Evolutionary conservation across 2,888 invertebrate genomes (phyloP).

Genomic region (Mermis nigrescens): DNA sequence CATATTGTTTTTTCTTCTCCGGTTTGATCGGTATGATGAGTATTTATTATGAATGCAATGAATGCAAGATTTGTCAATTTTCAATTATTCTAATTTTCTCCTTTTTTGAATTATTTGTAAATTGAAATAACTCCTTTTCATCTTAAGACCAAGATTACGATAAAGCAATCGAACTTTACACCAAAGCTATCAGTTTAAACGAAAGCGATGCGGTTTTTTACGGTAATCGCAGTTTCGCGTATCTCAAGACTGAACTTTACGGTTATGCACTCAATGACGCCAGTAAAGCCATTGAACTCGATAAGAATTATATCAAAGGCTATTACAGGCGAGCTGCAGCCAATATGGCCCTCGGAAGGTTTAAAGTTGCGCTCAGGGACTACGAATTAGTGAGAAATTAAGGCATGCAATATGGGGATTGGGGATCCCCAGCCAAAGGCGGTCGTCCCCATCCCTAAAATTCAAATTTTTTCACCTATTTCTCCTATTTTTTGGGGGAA

Average conservation of each 20-base stretch:
- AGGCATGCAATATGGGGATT: not conserved
- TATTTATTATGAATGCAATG: no score
- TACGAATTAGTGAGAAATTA: slow-evolving; percentile 65
- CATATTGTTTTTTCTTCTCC: no score
- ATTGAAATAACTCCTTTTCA: no score
- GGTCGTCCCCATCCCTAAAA: no score
- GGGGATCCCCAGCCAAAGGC: no score
- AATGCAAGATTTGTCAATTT: no score
- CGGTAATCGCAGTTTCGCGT: slow-evolving; percentile 85
- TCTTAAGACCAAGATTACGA: slow-evolving; percentile 80
- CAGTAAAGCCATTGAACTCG: slow-evolving; percentile 66
- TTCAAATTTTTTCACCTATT: no score
- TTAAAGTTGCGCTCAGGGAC: slow-evolving; percentile 82
- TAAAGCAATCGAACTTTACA: slow-evolving; percentile 61
- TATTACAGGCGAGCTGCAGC: slow-evolving; percentile 91
- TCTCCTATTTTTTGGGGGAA: no score
- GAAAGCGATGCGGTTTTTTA: slow-evolving; percentile 66
- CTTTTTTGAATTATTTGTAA: no score
- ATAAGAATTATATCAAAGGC: slow-evolving; percentile 68
- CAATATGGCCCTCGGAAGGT: slow-evolving; percentile 90
- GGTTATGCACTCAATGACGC: slow-evolving; percentile 85
- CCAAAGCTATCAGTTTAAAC: slow-evolving; percentile 66
- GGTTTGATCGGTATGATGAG: no score
- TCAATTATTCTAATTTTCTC: no score
- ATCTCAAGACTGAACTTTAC: slow-evolving; percentile 77